A percentile compares a stretch with the other conserved stretches of the same genome.
Conservation (phyloP, 2,797 vertebrate species). For the Brachyrhaphis roseni region DNA sequence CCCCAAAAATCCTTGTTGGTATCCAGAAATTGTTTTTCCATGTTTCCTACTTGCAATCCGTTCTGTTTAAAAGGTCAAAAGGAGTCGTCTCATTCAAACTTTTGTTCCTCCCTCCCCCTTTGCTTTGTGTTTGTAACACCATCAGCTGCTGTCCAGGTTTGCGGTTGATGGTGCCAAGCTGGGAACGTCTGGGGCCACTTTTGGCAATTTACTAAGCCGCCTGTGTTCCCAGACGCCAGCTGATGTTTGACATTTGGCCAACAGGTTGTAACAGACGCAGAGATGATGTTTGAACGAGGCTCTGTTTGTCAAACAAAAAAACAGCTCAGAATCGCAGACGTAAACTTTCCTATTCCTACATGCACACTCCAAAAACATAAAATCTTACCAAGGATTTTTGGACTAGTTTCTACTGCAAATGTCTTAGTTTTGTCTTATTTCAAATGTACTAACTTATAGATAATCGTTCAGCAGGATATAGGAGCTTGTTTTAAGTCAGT, state of each 20-base stretch:
- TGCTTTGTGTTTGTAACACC: slow-evolving; percentile 46
- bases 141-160: slow-evolving; percentile 58
- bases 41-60: slow-evolving; percentile 25
- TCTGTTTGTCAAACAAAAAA: slow-evolving; percentile 44
- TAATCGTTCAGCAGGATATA: no score
- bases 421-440: no score
- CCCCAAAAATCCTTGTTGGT: slow-evolving; percentile 47
- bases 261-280: slow-evolving; percentile 33
- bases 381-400: no score
- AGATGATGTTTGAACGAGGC: slow-evolving; percentile 43
- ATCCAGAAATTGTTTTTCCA: slow-evolving; percentile 33
- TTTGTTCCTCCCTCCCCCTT: slow-evolving; percentile 41
- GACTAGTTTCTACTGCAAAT: no score
- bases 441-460: no score
- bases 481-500: no score
- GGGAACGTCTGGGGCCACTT: slow-evolving; percentile 57
- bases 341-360: not conserved
- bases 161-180: slow-evolving; percentile 53
- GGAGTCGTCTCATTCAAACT: slow-evolving; percentile 51
- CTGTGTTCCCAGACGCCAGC: slow-evolving; percentile 48
- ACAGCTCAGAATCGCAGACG: not conserved
- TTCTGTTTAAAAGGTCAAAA: slow-evolving; percentile 40
- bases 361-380: no score
- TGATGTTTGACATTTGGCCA: slow-evolving; percentile 49
- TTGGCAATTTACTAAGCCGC: slow-evolving; percentile 57